Evolutionary conservation across 2,797 vertebrate genomes (phyloP).

Genomic region (Onychomys arenicola): DNA sequence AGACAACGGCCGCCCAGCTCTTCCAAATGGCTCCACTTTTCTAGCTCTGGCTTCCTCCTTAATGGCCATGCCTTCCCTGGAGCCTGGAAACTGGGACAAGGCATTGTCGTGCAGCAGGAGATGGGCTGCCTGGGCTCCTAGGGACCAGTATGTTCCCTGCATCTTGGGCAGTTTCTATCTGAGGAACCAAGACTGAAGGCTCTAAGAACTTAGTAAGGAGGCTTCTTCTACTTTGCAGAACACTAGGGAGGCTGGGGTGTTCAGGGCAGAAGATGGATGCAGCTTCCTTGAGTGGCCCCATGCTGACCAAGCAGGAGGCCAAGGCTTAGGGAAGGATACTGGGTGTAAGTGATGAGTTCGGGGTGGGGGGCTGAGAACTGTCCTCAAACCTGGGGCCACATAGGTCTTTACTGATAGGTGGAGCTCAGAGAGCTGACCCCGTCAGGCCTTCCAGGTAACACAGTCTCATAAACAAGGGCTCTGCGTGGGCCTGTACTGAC

Average conservation of each 20-base stretch:
- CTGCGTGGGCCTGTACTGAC: not conserved
- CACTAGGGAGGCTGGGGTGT: accelerated
- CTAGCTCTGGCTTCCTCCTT: not conserved
- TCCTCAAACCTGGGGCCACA: accelerated
- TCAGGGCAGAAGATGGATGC: not conserved
- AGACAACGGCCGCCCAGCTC: not conserved
- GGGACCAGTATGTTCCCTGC: not conserved
- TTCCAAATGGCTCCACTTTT: not conserved
- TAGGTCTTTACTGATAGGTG: not conserved
- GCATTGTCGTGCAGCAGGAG: accelerated
- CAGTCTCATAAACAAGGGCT: not conserved
- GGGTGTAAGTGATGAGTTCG: too few relatives aligned
- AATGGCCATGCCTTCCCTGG: slow-evolving; percentile 25
- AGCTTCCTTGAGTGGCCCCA: too few relatives aligned
- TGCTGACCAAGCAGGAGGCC: not conserved
- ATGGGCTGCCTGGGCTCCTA: not conserved
- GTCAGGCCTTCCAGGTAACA: not conserved
- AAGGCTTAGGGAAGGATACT: accelerated
- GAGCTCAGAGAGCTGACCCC: accelerated
- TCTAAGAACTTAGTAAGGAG: accelerated
- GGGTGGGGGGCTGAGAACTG: accelerated
- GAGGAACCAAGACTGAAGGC: not conserved
- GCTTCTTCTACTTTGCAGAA: too few relatives aligned
- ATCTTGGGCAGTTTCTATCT: not conserved
- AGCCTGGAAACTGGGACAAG: slow-evolving; percentile 57